phyloP scores from a whole-genome alignment of 2,888 invertebrate species.

The Campopleginae sp. region DNA sequence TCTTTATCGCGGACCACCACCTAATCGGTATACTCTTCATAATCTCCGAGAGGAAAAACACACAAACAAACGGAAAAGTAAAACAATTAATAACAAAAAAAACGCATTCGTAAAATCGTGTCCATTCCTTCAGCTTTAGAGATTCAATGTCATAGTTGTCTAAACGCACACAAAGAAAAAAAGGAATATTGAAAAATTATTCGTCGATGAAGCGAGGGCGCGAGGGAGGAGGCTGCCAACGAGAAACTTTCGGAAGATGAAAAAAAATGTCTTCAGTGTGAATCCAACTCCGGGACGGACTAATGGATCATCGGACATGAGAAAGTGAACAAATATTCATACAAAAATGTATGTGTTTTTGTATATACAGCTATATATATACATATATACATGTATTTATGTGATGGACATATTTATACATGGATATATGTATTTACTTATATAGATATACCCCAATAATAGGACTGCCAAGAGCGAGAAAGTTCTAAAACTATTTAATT shows the following conservation, averaged over 20 bases:
- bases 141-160: constrained; percentile 71
- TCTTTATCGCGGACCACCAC: constrained; percentile 69
- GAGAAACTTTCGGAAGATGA: constrained; percentile 32
- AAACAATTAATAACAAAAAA: constrained; percentile 1
- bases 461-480: constrained; percentile 75
- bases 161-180: constrained; percentile 75
- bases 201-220: constrained; percentile 38
- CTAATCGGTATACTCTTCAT: constrained; percentile 50
- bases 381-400: constrained; percentile 33
- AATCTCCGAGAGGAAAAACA: constrained; percentile 41
- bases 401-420: constrained; percentile 27
- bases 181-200: constrained; percentile 28
- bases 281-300: constrained; percentile 22
- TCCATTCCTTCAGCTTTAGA: constrained; percentile 60
- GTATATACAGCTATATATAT: constrained; percentile 8
- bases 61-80: not conserved
- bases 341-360: constrained; percentile 41
- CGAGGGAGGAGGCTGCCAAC: constrained; percentile 23
- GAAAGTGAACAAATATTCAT: constrained; percentile 47
- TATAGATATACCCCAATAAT: constrained; percentile 70
- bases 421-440: constrained; percentile 44
- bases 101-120: constrained; percentile 31
- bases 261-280: not conserved
- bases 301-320: constrained; percentile 34
- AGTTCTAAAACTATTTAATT: constrained; percentile 68